Conservation (phyloP, 2,113 vertebrate genomes). For the Pachypanchax playfairii region DNA sequence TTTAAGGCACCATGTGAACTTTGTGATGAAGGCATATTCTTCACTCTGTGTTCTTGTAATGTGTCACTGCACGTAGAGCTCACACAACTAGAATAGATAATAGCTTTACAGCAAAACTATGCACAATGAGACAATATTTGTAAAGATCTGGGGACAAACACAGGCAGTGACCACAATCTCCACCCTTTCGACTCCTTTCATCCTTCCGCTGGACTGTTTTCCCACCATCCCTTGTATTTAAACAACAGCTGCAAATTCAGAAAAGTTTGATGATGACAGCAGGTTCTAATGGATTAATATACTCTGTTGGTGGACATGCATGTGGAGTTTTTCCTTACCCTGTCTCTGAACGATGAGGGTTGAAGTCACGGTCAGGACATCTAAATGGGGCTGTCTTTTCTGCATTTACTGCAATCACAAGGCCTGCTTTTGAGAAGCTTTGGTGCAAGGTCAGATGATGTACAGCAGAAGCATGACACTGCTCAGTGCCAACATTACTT, state of each 20-base stretch:
- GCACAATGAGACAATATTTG: slow-evolving; percentile 24
- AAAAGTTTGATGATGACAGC: slow-evolving; percentile 73
- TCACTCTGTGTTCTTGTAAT: slow-evolving; percentile 43
- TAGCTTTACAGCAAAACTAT: slow-evolving; percentile 16
- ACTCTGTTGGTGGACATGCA: slow-evolving; percentile 60
- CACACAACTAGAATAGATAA: slow-evolving; percentile 20
- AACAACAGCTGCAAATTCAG: slow-evolving; percentile 61
- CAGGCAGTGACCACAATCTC: slow-evolving; percentile 20
- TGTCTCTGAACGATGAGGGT: slow-evolving; percentile 56
- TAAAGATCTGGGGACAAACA: slow-evolving; percentile 38
- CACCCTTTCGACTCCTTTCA: slow-evolving; percentile 21
- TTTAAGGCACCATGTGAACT: slow-evolving; percentile 51
- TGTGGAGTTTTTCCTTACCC: slow-evolving; percentile 49
- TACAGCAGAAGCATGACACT: slow-evolving; percentile 54
- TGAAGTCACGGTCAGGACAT: slow-evolving; percentile 77
- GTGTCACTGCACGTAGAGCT: slow-evolving; percentile 28
- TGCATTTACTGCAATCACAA: slow-evolving; percentile 63
- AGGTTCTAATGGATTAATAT: slow-evolving; percentile 60
- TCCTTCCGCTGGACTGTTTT: slow-evolving; percentile 51
- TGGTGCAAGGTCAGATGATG: slow-evolving; percentile 63
- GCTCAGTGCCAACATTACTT: slow-evolving; percentile 42
- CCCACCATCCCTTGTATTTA: slow-evolving; percentile 54
- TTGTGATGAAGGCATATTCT: slow-evolving; percentile 9
- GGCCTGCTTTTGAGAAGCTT: slow-evolving; percentile 46
- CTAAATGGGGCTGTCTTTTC: slow-evolving; percentile 34